phyloP scores from a whole-genome alignment of 1,140 invertebrate species.

The Helicoverpa zea region DNA sequence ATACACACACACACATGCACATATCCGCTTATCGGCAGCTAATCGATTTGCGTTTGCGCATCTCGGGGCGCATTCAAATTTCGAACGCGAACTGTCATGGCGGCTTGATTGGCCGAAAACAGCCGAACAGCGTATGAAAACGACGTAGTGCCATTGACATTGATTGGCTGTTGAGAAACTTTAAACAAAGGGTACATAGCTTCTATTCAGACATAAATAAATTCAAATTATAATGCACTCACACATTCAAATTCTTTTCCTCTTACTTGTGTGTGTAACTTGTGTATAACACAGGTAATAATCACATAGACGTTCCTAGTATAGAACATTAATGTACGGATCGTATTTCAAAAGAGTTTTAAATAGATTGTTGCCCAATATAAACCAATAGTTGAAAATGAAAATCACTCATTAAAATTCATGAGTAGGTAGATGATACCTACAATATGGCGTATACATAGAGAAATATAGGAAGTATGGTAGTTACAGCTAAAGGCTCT shows the following conservation, averaged over 20 bases:
- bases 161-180: slow-evolving; percentile 65
- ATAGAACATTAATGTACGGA: too few relatives aligned
- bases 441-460: neutral
- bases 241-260: slow-evolving; percentile 12
- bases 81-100: slow-evolving; percentile 80
- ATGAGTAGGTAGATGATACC: neutral
- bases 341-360: too few relatives aligned
- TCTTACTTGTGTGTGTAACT: neutral
- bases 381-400: neutral
- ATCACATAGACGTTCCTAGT: too few relatives aligned
- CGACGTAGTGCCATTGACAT: slow-evolving; percentile 75
- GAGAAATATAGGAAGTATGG: neutral
- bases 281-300: neutral
- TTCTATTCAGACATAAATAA: slow-evolving; percentile 18
- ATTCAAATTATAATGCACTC: slow-evolving; percentile 19
- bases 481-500: neutral
- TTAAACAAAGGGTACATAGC: slow-evolving; percentile 42
- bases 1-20: slow-evolving; percentile 60
- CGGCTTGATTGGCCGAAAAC: slow-evolving; percentile 71
- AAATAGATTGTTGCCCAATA: too few relatives aligned
- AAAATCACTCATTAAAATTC: neutral
- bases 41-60: slow-evolving; percentile 81
- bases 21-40: slow-evolving; percentile 74
- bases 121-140: slow-evolving; percentile 60
- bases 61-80: slow-evolving; percentile 84